Percentiles rank a stretch among this genome's conserved stretches.
These are phyloP conservation scores for Baronia brevicornis DNA, from an alignment of 2,888 invertebrate species.

Conservation along the genomic window DNA sequence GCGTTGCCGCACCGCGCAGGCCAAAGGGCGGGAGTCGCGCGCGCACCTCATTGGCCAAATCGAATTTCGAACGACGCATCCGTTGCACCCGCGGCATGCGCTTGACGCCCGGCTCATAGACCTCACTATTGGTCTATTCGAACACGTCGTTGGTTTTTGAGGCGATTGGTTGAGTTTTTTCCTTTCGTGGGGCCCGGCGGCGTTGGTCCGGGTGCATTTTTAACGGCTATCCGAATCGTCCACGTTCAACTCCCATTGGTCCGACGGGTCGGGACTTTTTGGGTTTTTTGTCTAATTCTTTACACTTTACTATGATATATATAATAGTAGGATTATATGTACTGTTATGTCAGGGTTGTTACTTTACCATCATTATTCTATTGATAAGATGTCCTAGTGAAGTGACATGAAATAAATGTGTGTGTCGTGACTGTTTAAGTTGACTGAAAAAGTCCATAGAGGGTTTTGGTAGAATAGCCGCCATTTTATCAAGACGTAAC, in stretches of 20 bases:
- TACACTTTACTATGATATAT: too few relatives aligned
- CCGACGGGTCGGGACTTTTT: constrained; percentile 3
- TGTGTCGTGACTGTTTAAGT: too few relatives aligned
- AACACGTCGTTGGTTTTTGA: constrained; percentile 23
- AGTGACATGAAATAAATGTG: too few relatives aligned
- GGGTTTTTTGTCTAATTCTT: constrained; percentile 10
- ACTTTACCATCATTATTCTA: too few relatives aligned
- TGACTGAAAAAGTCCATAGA: too few relatives aligned
- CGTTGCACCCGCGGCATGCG: constrained; percentile 24
- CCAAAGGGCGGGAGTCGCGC: constrained; percentile 23
- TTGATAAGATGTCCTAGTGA: too few relatives aligned
- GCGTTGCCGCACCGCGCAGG: constrained; percentile 13
- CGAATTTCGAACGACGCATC: constrained; percentile 26
- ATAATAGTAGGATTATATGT: too few relatives aligned
- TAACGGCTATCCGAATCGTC: constrained; percentile 9
- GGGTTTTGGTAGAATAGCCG: too few relatives aligned
- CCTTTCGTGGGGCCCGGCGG: constrained; percentile 11
- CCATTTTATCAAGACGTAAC: too few relatives aligned
- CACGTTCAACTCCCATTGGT: constrained; percentile 13
- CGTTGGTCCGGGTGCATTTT: constrained; percentile 20
- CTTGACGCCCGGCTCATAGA: constrained; percentile 34
- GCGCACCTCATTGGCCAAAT: constrained; percentile 25
- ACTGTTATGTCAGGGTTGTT: too few relatives aligned
- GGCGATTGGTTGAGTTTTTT: constrained; percentile 21
- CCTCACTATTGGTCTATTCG: constrained; percentile 36